phyloP scores from a whole-genome alignment of 2,113 vertebrate species.

The Stegastes partitus region DNA sequence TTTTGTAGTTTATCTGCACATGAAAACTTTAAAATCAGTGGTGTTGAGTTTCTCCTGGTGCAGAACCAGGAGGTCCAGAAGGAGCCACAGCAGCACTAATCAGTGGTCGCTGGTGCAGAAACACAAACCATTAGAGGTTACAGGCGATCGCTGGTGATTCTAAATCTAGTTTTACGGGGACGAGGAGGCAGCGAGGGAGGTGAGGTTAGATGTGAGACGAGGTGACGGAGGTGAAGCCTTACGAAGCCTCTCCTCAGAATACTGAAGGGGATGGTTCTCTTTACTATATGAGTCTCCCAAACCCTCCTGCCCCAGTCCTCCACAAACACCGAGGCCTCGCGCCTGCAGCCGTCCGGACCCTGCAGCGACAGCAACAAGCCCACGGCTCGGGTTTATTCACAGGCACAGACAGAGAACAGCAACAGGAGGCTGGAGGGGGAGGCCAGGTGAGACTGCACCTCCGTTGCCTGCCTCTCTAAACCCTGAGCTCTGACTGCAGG shows the following conservation, averaged over 20 bases:
- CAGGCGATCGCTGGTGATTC: no score
- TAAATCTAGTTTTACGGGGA: not conserved
- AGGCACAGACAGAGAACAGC: conserved; percentile 27
- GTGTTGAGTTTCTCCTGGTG: no score
- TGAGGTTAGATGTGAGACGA: not conserved
- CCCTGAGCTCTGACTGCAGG: not conserved
- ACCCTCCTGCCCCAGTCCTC: conserved; percentile 87
- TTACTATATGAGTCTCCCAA: conserved; percentile 86
- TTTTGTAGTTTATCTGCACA: no score
- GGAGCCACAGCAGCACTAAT: no score
- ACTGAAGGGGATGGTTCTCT: conserved; percentile 86
- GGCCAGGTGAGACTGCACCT: not conserved
- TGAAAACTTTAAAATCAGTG: no score
- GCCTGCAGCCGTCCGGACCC: conserved; percentile 82
- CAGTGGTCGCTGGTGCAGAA: no score
- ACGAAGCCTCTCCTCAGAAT: conserved; percentile 85
- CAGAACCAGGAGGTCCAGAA: no score
- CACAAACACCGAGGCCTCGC: conserved; percentile 83
- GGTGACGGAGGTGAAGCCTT: conserved; percentile 69
- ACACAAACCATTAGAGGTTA: no score
- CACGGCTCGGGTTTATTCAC: conserved; percentile 26
- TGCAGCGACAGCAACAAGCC: conserved; percentile 71
- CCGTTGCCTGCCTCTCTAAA: not conserved
- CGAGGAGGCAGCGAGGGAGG: not conserved
- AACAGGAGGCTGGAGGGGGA: not conserved